Base-by-base conservation (phyloP, 1,140 invertebrate species). In the Oncopodura yosiiana region DNA sequence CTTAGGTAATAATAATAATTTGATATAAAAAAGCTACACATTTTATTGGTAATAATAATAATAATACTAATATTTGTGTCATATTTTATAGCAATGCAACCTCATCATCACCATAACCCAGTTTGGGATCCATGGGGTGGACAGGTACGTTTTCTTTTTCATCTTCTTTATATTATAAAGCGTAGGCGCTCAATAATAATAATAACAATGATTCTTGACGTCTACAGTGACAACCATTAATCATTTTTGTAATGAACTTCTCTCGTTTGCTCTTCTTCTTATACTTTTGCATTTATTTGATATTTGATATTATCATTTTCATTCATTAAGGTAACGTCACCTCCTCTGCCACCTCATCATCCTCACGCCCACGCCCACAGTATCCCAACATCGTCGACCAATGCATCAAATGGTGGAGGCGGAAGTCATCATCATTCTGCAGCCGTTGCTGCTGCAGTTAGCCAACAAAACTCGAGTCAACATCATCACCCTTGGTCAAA, bases 401-500 rank as follows among this genome's bases (percentile, higher is more conserved):
- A 49, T 27, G 46, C 55, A 24, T 37, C 42, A 14, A 44, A 39
- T 23, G 60, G 52, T 23, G 53, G 50, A 19, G 49, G 45, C n/a
- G 41, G 44, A 41, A 9, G 8, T 24, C 12, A 24, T 36, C 51
- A 53, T 9, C 55, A 58, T 39, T 60, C 59, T 39, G 50, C 48
- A 16, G 57, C 60, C 24, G 53, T 52, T 12, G 64, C 53, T 18
- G 61, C 69, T 65, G 53, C 66, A 57, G 36, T 66, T 64, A 56
- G 44, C 51, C 49, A 50, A 34, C 56, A 55, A 53, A 48, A 55
- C 45, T 44, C 55, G 18, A 53, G 49, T 36, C 49, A 56, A 38
- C 62, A 61, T 29, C 81, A 82, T 45, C 78, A 79, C 63, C 74
- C 74, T 32, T 77, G 77, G 60, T 58, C 60, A 39, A 44, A n/a